phyloP scores from a whole-genome alignment of 2,888 invertebrate species.

The Pseudeuparius sepicola region DNA sequence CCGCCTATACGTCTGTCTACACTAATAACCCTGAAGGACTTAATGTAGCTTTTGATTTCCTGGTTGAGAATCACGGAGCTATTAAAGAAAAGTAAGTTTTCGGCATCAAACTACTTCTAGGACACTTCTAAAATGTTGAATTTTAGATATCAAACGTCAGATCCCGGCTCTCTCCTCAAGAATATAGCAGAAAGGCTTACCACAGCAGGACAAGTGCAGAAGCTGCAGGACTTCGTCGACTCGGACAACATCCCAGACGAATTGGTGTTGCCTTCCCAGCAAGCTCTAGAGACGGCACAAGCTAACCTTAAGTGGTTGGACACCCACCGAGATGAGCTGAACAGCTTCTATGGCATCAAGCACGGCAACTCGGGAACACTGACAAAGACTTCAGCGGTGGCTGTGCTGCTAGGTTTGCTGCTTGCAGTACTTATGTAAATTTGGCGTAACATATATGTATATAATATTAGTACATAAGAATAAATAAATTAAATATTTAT shows the following conservation, averaged over 20 bases:
- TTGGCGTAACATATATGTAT: background rate
- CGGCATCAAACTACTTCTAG: background rate
- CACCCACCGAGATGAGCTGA: too few species aligned
- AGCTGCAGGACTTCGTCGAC: too few species aligned
- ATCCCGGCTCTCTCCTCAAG: too few species aligned
- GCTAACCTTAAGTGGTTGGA: conserved; percentile 10
- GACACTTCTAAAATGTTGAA: too few species aligned
- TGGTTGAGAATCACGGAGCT: conserved; percentile 34
- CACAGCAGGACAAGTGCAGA: conserved; percentile 16
- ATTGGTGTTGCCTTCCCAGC: background rate
- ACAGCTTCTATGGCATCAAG: background rate
- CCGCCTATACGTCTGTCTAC: conserved; percentile 42
- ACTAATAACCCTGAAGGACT: conserved; percentile 43
- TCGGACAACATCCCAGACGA: conserved; percentile 6
- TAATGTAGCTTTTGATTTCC: conserved; percentile 41
- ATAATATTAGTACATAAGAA: background rate
- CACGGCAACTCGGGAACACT: background rate
- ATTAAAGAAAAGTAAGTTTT: conserved; percentile 11
- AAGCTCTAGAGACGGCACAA: conserved; percentile 7
- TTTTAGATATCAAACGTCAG: too few species aligned
- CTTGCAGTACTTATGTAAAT: background rate
- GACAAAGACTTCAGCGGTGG: background rate
- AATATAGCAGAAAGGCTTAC: conserved; percentile 22
- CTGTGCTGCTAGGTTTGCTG: background rate
- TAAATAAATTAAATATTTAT: conserved; percentile 26